Evolutionary conservation across 2,888 invertebrate species (phyloP).

Genomic region (Molorchus minor): DNA sequence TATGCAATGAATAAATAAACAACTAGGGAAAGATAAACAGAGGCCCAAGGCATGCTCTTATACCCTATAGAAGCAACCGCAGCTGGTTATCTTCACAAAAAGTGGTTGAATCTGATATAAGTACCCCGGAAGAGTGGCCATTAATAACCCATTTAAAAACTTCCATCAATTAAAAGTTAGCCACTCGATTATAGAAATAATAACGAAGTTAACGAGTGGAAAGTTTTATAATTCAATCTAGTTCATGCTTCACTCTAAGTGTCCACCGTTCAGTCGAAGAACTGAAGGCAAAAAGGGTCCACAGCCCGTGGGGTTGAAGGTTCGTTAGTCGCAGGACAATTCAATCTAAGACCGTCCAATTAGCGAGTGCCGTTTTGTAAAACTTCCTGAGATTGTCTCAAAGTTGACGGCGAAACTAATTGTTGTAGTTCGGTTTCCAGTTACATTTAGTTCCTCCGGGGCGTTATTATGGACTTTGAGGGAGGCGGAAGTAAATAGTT

Average conservation of each 20-base stretch:
- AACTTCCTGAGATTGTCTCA: not conserved
- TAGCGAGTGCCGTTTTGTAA: not conserved
- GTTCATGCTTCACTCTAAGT: not conserved
- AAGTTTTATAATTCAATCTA: conserved; percentile 6
- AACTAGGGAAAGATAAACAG: too few relatives aligned
- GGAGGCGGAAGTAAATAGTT: too few relatives aligned
- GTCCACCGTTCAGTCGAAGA: not conserved
- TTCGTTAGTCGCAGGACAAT: conserved; percentile 17
- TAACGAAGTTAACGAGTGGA: not conserved
- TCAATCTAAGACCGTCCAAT: conserved; percentile 12
- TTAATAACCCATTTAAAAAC: not conserved
- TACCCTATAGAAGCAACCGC: too few relatives aligned
- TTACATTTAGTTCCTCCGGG: too few relatives aligned
- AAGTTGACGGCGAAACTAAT: too few relatives aligned
- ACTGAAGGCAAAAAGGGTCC: not conserved
- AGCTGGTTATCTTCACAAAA: too few relatives aligned
- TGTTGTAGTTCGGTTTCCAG: too few relatives aligned
- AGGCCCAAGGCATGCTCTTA: too few relatives aligned
- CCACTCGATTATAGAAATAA: not conserved
- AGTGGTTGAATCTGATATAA: too few relatives aligned
- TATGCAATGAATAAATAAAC: too few relatives aligned
- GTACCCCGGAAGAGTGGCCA: too few relatives aligned
- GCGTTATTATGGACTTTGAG: too few relatives aligned
- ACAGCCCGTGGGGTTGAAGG: not conserved
- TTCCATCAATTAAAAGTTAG: not conserved